Evolutionary conservation across 2,113 vertebrate species (phyloP), one percentile per base, ranked within the genome.

Genomic region (Psophia crepitans): DNA sequence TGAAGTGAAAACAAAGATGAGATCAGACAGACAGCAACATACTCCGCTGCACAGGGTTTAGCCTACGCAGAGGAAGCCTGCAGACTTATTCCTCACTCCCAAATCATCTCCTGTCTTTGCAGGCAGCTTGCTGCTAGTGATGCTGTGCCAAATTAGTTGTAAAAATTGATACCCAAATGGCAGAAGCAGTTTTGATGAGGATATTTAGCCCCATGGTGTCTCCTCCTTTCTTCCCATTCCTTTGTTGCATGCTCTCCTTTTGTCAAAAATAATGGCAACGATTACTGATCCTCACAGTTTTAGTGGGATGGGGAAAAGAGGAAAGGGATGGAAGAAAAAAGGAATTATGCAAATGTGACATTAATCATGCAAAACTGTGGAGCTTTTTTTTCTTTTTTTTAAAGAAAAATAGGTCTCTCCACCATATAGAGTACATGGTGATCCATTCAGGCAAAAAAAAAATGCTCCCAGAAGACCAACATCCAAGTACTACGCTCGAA

Each of bases 161-260:
- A 90, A 91, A 93, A 96, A 95, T 32, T 90, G 92, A 92, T 92
- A 95, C 88, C 32, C 83, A 83, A 75, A 84, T 90, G 89, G 90
- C 76, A 90, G 93, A 90, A 95, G 66, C 66, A 43, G 83, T 78
- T 94, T 69, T 84, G 83, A 76, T 95, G 58, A 51, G 82, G 80
- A 30, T 93, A 77, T 95, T 94, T 94, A 90, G 81, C 84, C 73
- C 94, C 41, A 39, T 43, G n/a, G 49, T 56, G 76, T 58, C 24
- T 87, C 86, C 75, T 91, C 41, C 43, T 79, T 57, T 92, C 91
- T 86, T 83, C 48, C 78, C 37, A 17, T 93, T 73, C 85, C 80
- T 94, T 74, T 90, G 85, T 94, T 70, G 6, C 46, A 6, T 39
- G 18, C 5, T 77, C 12, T 82, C 81, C 46, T 83, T 61, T 90